Conservation (phyloP, 2,113 vertebrate species). For the Entomyzon cyanotis region DNA sequence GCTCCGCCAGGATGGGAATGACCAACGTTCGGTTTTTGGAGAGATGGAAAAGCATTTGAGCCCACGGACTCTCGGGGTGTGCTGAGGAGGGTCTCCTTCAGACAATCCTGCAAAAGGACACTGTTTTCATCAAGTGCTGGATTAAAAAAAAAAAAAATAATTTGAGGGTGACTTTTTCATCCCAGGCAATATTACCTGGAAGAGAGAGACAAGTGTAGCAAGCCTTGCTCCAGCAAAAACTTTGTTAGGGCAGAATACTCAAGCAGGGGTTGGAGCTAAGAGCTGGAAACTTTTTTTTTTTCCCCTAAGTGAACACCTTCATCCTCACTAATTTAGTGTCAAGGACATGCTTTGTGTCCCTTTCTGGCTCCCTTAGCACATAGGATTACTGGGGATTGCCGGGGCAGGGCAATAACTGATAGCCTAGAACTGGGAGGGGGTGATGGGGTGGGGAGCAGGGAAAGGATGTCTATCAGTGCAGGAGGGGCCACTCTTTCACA, state of each 20-base stretch:
- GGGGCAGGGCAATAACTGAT: background rate
- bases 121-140: background rate
- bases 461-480: accelerated
- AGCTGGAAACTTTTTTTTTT: background rate
- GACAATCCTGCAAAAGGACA: background rate
- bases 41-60: background rate
- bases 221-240: background rate
- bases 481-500: background rate
- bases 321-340: background rate
- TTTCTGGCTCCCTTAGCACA: background rate
- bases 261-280: background rate
- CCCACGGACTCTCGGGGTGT: background rate
- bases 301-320: background rate
- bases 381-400: background rate
- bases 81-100: background rate
- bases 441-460: background rate
- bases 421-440: background rate
- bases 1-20: constrained; percentile 1
- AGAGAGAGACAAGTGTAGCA: background rate
- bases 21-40: background rate
- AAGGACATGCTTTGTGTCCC: background rate
- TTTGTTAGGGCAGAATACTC: background rate
- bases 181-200: background rate
- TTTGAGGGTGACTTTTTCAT: background rate
- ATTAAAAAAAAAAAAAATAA: background rate